phyloP scores from a whole-genome alignment of 2,797 vertebrate genomes.

The Podargus strigoides region DNA sequence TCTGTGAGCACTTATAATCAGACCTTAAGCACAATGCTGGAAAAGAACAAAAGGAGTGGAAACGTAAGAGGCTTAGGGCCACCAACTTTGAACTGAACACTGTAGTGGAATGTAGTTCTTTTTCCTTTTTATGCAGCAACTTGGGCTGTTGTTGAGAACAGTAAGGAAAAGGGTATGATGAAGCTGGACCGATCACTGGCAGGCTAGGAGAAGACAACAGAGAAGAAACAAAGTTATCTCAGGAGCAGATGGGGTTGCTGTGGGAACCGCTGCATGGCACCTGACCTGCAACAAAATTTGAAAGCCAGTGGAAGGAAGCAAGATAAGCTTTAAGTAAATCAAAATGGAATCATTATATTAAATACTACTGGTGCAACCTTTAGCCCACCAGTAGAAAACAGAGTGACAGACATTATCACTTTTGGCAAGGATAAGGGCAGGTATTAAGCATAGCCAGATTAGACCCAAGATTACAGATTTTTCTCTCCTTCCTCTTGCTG shows the following conservation, averaged over 20 bases:
- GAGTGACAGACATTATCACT: not conserved
- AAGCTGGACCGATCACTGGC: not conserved
- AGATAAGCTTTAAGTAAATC: not conserved
- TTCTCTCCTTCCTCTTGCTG: not conserved
- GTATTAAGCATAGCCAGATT: not conserved
- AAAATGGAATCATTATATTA: not conserved
- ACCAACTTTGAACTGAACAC: not conserved
- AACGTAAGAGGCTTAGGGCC: not conserved
- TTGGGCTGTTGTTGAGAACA: not conserved
- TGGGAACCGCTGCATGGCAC: not conserved
- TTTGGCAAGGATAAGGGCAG: not conserved
- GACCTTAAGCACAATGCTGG: not conserved
- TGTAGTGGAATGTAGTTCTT: not conserved
- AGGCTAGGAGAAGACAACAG: not conserved
- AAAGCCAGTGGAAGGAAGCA: not conserved
- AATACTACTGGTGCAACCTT: not conserved
- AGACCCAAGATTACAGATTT: not conserved
- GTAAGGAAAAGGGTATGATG: not conserved
- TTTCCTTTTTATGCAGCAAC: not conserved
- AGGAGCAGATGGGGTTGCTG: not conserved
- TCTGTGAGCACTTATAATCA: not conserved
- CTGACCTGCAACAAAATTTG: not conserved
- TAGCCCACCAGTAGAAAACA: not conserved
- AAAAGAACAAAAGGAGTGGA: slow-evolving; percentile 37
- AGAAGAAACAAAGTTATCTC: not conserved